Conservation (phyloP, 1,140 invertebrate genomes). For the Melipona quadrifasciata region DNA sequence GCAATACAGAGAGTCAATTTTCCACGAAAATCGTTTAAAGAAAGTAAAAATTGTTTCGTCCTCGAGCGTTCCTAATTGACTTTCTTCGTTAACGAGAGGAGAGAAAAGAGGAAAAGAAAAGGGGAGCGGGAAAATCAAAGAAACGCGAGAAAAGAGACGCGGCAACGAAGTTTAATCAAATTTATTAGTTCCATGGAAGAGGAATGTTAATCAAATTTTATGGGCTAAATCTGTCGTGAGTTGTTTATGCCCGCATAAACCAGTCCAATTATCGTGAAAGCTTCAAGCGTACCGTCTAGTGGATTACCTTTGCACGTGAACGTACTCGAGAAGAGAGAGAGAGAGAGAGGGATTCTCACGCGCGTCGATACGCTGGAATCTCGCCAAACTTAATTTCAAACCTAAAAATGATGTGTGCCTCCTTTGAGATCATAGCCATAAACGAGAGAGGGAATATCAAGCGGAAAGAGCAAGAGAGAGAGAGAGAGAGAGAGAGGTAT, state of each 20-base stretch:
- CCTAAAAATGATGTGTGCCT: conserved; percentile 40
- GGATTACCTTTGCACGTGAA: conserved; percentile 44
- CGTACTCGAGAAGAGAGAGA: not conserved
- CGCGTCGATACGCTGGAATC: conserved; percentile 51
- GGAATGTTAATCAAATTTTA: conserved; percentile 59
- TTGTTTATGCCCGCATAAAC: conserved; percentile 50
- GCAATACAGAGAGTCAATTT: no score
- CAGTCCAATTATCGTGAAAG: conserved; percentile 58
- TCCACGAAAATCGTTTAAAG: no score
- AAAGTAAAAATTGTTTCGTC: no score
- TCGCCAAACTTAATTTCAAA: conserved; percentile 51
- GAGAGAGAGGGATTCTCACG: not conserved
- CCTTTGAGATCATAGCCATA: conserved; percentile 1
- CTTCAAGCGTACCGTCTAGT: conserved; percentile 19
- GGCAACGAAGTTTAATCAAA: conserved; percentile 25
- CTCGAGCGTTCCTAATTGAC: not conserved
- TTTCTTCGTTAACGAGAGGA: not conserved
- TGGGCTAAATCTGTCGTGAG: conserved; percentile 51
- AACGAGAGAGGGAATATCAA: not conserved
- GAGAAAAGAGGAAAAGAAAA: not conserved
- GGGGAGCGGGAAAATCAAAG: no score
- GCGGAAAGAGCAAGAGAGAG: no score
- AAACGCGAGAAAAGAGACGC: not conserved
- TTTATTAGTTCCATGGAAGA: conserved; percentile 31
- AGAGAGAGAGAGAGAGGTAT: not conserved